phyloP scores from a whole-genome alignment of 2,888 invertebrate species.

The Thera britannica region DNA sequence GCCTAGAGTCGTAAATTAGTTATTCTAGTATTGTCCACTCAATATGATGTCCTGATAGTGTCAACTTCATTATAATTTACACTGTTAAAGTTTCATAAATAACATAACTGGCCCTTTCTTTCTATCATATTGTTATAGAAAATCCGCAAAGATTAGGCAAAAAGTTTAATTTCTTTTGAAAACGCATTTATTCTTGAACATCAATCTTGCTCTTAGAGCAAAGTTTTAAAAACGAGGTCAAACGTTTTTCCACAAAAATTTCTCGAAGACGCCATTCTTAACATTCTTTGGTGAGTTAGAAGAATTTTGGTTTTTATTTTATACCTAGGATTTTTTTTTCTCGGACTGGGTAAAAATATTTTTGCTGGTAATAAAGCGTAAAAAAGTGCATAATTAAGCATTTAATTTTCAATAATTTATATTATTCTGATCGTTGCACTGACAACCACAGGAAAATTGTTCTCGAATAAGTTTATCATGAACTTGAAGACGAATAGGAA shows the following conservation, averaged over 20 bases:
- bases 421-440: no score
- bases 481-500: no score
- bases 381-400: no score
- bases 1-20: no score
- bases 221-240: constrained; percentile 75
- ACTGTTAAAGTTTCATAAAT: no score
- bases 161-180: constrained; percentile 49
- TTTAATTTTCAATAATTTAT: no score
- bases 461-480: no score
- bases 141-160: constrained; percentile 27
- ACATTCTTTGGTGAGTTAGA: constrained; percentile 61
- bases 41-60: no score
- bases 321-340: constrained; percentile 16
- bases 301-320: constrained; percentile 60
- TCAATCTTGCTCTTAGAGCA: constrained; percentile 72
- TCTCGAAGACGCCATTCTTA: constrained; percentile 60
- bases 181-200: constrained; percentile 66
- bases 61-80: no score
- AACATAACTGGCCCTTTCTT: no score
- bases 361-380: not conserved
- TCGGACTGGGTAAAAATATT: constrained; percentile 5
- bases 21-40: no score
- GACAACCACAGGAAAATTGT: no score
- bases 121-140: not conserved
- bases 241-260: constrained; percentile 67